A percentile compares a stretch with the other conserved stretches of the same genome.
These are phyloP conservation scores for Rhingia rostrata DNA, from an alignment of 2,888 invertebrate species.

Conservation along the genomic window DNA sequence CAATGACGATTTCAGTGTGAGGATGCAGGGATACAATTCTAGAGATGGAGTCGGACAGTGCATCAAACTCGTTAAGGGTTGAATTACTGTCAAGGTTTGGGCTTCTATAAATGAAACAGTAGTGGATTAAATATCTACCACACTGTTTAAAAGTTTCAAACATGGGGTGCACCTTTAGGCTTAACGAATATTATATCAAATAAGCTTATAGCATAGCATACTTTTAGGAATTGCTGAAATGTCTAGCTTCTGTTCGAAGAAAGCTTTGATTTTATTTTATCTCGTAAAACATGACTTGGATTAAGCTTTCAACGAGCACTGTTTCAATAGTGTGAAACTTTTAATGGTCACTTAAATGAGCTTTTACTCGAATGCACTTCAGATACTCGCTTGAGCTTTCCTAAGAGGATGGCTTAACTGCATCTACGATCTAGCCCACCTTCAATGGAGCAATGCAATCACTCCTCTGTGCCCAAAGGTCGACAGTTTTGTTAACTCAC, in stretches of 20 bases:
- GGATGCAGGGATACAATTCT: too few species aligned
- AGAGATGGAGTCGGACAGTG: too few species aligned
- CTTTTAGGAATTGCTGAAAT: conserved; percentile 22
- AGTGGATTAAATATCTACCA: too few species aligned
- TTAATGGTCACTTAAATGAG: neutral
- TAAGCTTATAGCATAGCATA: conserved; percentile 12
- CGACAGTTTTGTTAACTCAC: conserved; percentile 39
- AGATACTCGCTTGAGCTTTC: neutral
- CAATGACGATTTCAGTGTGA: too few species aligned
- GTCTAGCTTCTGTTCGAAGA: conserved; percentile 13
- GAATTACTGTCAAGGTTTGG: too few species aligned
- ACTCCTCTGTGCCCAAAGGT: conserved; percentile 42
- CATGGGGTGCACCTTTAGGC: neutral
- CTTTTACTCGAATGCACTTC: neutral
- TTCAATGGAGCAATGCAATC: conserved; percentile 24
- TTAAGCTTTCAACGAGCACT: neutral
- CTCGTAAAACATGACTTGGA: neutral
- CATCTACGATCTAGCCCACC: conserved; percentile 15
- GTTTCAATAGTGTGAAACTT: conserved; percentile 7
- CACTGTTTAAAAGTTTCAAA: conserved; percentile 3
- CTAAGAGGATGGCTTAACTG: conserved; percentile 3
- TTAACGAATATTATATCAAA: neutral
- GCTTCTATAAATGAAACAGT: too few species aligned
- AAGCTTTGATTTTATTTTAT: conserved; percentile 24
- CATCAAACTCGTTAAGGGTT: too few species aligned